phyloP scores from a whole-genome alignment of 2,888 invertebrate genomes.

The Agriotes lineatus region DNA sequence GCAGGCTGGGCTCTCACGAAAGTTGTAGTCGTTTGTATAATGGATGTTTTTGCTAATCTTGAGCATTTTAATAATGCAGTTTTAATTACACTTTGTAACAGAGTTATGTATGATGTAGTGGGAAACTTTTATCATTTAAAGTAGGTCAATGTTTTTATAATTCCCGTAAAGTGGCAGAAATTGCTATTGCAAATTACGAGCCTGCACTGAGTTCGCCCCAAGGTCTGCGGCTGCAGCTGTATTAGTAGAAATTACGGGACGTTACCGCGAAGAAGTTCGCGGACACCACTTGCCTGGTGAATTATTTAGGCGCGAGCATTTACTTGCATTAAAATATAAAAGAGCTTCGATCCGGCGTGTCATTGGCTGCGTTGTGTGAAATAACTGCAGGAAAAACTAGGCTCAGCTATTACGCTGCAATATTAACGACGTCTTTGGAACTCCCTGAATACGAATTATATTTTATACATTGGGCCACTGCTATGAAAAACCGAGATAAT shows the following conservation, averaged over 20 bases:
- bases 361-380: constrained; percentile 20
- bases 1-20: too few species aligned
- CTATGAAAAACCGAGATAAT: too few species aligned
- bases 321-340: constrained; percentile 30
- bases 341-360: constrained; percentile 20
- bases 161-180: constrained; percentile 20
- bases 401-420: too few species aligned
- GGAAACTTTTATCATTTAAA: constrained; percentile 44
- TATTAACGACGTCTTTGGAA: too few species aligned
- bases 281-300: constrained; percentile 33
- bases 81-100: constrained; percentile 42
- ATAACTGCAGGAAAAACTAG: too few species aligned
- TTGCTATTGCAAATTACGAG: constrained; percentile 30
- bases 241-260: constrained; percentile 40
- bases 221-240: constrained; percentile 37
- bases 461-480: too few species aligned
- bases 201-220: constrained; percentile 22
- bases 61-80: constrained; percentile 43
- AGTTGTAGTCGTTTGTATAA: constrained; percentile 28
- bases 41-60: constrained; percentile 40
- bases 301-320: constrained; percentile 30
- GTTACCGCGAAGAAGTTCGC: constrained; percentile 33
- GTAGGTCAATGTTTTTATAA: constrained; percentile 38
- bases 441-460: too few species aligned
- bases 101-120: constrained; percentile 34